phyloP scores from a whole-genome alignment of 2,113 vertebrate species.

The Rana temporaria region DNA sequence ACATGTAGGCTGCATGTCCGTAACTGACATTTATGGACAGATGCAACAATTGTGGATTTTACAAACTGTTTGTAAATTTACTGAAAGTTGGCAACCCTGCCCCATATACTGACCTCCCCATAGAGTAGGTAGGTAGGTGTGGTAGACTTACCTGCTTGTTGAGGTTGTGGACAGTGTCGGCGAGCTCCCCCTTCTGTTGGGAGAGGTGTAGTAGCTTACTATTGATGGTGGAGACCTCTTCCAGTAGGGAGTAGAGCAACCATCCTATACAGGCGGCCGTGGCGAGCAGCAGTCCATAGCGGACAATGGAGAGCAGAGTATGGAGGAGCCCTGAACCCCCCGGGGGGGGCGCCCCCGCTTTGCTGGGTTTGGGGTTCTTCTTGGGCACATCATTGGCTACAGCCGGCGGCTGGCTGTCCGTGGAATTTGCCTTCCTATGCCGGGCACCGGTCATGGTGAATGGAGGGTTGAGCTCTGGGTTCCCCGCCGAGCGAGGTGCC shows the following conservation, averaged over 20 bases:
- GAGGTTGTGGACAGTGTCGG: constrained; percentile 32
- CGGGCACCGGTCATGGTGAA: constrained; percentile 33
- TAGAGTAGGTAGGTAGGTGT: no score
- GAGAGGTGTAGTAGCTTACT: constrained; percentile 18
- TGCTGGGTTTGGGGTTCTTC: constrained; percentile 12
- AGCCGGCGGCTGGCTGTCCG: constrained; percentile 18
- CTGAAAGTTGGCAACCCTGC: no score
- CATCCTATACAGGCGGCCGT: constrained; percentile 7
- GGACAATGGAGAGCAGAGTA: constrained; percentile 1
- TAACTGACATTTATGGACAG: no score
- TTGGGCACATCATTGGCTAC: constrained; percentile 40
- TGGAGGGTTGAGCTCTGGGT: neutral
- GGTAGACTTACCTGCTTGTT: constrained; percentile 43
- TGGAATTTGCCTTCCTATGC: constrained; percentile 2
- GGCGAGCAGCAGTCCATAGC: constrained; percentile 7
- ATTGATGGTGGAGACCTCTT: constrained; percentile 36
- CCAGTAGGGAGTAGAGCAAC: constrained; percentile 10
- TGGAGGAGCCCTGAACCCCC: neutral
- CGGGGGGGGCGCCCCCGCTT: neutral
- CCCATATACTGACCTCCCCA: no score
- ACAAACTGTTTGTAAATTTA: no score
- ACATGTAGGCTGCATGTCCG: no score
- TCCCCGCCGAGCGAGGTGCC: no score
- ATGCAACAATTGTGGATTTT: no score
- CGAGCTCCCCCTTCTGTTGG: constrained; percentile 41